These are phyloP conservation scores for Kryptopterus vitreolus DNA, from an alignment of 2,797 vertebrate genomes.

Conservation along the genomic window DNA sequence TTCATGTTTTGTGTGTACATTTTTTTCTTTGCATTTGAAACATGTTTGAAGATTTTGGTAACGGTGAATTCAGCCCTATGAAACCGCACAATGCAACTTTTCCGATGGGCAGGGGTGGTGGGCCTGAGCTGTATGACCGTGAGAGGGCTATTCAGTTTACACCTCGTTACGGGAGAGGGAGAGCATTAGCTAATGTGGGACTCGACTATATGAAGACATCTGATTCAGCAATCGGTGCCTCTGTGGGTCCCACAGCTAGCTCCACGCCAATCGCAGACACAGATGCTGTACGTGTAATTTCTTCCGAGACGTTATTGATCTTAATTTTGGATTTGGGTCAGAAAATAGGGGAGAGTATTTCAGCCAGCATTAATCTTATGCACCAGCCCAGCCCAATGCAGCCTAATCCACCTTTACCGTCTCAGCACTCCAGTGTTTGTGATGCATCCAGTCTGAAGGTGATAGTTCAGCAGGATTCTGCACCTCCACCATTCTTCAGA, in stretches of 20 bases:
- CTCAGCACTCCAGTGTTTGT: neutral
- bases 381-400: no score
- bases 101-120: constrained; percentile 3
- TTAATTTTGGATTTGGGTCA: no score
- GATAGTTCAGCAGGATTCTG: constrained; percentile 15
- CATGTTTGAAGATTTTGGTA: neutral
- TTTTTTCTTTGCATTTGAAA: no score
- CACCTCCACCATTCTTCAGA: constrained; percentile 28
- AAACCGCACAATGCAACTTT: constrained; percentile 3
- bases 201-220: no score
- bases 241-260: constrained; percentile 11
- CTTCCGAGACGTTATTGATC: no score
- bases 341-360: no score
- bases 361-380: no score
- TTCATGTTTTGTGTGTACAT: no score
- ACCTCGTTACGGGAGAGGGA: neutral
- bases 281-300: neutral
- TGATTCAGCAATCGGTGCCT: neutral
- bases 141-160: neutral
- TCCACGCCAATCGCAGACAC: constrained; percentile 2
- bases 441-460: constrained; percentile 33
- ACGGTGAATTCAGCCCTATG: neutral
- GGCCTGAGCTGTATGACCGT: neutral
- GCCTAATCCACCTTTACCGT: no score
- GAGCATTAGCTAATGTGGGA: neutral